These are phyloP conservation scores for Platyrinchus mystaceus DNA, from an alignment of 2,797 vertebrate genomes.

Conservation along the genomic window DNA sequence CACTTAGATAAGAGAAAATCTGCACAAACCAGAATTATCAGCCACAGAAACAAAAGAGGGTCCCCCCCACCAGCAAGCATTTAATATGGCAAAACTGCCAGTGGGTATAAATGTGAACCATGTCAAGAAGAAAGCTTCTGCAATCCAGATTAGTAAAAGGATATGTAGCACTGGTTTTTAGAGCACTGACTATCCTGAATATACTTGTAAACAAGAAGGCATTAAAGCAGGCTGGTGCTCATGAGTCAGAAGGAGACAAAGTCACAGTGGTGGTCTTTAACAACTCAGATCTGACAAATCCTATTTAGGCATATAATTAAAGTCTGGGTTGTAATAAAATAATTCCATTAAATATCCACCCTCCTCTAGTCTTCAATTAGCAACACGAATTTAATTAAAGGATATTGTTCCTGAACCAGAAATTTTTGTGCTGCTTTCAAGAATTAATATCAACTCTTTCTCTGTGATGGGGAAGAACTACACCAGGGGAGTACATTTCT, in stretches of 20 bases:
- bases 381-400: constrained; percentile 52
- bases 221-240: not conserved
- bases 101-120: fast-evolving
- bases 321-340: constrained; percentile 30
- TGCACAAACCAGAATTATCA: not conserved
- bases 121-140: not conserved
- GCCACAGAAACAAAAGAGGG: not conserved
- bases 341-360: constrained; percentile 13
- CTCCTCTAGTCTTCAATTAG: constrained; percentile 40
- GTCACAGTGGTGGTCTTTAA: constrained; percentile 32
- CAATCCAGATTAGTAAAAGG: not conserved
- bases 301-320: constrained; percentile 38
- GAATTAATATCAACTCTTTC: not conserved
- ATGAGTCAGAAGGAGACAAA: constrained; percentile 26
- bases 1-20: not conserved
- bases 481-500: not conserved
- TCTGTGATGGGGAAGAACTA: not conserved
- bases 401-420: not conserved
- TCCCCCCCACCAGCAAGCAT: not conserved
- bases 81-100: not conserved
- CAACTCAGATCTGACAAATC: constrained; percentile 32
- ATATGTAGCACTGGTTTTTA: not conserved
- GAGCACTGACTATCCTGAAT: not conserved
- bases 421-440: not conserved
- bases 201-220: not conserved